Base-by-base conservation (phyloP, 2,113 vertebrate species). In the Piaya cayana region DNA sequence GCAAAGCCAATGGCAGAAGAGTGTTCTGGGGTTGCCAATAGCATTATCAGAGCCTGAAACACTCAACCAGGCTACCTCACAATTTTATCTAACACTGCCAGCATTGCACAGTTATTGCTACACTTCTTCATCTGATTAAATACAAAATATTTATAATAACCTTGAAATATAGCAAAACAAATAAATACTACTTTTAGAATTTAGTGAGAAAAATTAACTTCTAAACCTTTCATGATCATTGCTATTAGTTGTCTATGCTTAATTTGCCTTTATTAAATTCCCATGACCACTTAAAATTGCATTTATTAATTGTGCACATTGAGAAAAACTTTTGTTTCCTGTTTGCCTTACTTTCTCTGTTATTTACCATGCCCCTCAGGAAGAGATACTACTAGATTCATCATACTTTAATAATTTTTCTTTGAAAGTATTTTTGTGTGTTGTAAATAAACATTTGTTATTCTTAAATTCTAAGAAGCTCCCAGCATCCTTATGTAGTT, bases 381-480 rank as follows among this genome's bases (percentile, higher is more conserved):
- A 65, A 82, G 15, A 6, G 39, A 50, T 59, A 60, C 10, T 37
- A 39, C 11, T 71, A 1, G 1, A 79, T 69, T 68, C 9, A 12
- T 4, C n/a, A 3, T 59, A 39, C n/a, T 68, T 64, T 56, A 93
- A 36, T 68, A 0, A 9, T 39, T 88, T 93, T 82, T 60, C 30
- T 60, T 11, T 6, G n/a, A 11, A 12, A 72, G 6, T 63, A 8
- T 37, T 85, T 53, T 60, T 63, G 3, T 37, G 8, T 64, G 23
- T 53, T 64, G 18, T n/a, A 82, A 87, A 58, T 42, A 58, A 0
- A 1, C 0, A 0, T 27, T 68, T 45, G 3, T 56, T 43, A 39
- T 56, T 82, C 86, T 84, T 42, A 85, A 76, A 26, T 30, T 2
- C 11, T 56, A 5, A 47, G 77, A 64, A 52, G 9, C 22, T 93